phyloP scores from a whole-genome alignment of 2,797 vertebrate species.

The Eulemur coronatus region DNA sequence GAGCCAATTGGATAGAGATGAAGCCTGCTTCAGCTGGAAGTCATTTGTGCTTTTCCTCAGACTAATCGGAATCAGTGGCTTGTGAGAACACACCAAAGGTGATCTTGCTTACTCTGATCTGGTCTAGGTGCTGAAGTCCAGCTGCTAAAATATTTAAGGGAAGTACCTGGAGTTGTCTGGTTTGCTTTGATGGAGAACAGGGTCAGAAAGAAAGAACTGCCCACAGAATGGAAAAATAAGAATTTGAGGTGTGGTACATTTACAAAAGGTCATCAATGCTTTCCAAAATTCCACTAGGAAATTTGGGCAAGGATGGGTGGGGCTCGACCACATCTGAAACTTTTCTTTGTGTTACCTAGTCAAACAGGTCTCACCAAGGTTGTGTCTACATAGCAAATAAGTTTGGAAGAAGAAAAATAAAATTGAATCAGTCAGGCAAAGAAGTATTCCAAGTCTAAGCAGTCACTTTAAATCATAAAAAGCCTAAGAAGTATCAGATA shows the following conservation, averaged over 20 bases:
- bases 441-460: not conserved
- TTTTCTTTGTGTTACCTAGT: slow-evolving; percentile 34
- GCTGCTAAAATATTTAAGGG: slow-evolving; percentile 54
- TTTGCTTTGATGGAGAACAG: slow-evolving; percentile 38
- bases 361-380: not conserved
- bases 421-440: not conserved
- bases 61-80: slow-evolving; percentile 34
- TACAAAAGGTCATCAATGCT: slow-evolving; percentile 35
- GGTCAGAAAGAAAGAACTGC: slow-evolving; percentile 1
- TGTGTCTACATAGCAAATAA: not conserved
- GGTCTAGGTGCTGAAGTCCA: not conserved
- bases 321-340: not conserved
- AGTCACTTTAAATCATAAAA: not conserved
- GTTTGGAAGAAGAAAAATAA: not conserved
- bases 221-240: slow-evolving; percentile 58
- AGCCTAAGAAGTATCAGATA: not conserved
- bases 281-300: slow-evolving; percentile 63
- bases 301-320: not conserved
- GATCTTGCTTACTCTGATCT: not conserved
- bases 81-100: slow-evolving; percentile 46
- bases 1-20: slow-evolving; percentile 56
- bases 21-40: slow-evolving; percentile 65
- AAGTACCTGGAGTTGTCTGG: slow-evolving; percentile 45
- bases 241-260: slow-evolving; percentile 48
- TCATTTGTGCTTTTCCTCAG: slow-evolving; percentile 50